Evolutionary conservation across 2,797 vertebrate species (phyloP).

Genomic region (Alfaro cultratus): DNA sequence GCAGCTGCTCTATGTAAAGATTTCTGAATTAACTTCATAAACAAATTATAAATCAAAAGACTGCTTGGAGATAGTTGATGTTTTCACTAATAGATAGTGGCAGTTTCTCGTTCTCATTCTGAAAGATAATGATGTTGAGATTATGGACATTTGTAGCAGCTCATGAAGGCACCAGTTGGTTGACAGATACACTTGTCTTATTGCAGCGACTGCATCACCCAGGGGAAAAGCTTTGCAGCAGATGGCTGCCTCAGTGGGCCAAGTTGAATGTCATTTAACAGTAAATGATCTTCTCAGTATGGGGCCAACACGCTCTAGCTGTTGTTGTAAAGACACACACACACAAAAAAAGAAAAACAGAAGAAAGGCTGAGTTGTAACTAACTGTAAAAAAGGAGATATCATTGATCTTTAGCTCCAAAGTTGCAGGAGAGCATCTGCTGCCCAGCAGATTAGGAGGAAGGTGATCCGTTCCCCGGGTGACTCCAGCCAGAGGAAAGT

Average conservation of each 20-base stretch:
- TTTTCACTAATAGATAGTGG: constrained; percentile 34
- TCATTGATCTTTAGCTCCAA: constrained; percentile 32
- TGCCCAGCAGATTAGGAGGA: constrained; percentile 37
- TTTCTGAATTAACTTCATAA: constrained; percentile 5
- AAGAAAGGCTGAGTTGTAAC: constrained; percentile 24
- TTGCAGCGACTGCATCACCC: constrained; percentile 41
- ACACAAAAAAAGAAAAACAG: background rate
- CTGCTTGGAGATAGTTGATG: constrained; percentile 21
- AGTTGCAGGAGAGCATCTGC: constrained; percentile 37
- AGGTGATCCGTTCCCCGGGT: constrained; percentile 46
- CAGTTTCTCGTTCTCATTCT: constrained; percentile 35
- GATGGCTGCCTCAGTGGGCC: constrained; percentile 54
- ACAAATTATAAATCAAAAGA: background rate
- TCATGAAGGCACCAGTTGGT: constrained; percentile 35
- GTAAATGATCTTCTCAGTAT: constrained; percentile 55
- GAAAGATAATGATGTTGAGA: constrained; percentile 36
- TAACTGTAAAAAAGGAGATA: constrained; percentile 33
- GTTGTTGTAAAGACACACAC: constrained; percentile 31
- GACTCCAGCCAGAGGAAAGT: constrained; percentile 29
- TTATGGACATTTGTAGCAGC: constrained; percentile 41
- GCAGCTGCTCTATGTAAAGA: background rate
- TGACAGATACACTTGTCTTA: constrained; percentile 43
- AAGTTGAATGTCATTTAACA: constrained; percentile 58
- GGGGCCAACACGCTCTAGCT: constrained; percentile 27
- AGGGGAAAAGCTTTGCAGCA: constrained; percentile 59